These are phyloP conservation scores for Acrocephalus arundinaceus DNA, from an alignment of 2,113 vertebrate genomes.

Conservation along the genomic window DNA sequence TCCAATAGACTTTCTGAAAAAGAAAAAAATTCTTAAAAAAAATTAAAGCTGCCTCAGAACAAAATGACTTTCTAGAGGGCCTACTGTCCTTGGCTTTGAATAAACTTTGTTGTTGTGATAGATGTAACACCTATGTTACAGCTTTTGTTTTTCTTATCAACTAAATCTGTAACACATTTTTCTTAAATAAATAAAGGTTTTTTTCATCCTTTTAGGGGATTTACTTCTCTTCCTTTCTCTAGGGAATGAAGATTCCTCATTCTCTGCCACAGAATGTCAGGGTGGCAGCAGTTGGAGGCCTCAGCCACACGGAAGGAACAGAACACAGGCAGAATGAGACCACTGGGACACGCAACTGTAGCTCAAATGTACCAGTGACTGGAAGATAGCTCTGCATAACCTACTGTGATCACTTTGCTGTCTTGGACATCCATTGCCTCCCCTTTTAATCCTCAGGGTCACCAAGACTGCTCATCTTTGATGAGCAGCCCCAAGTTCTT, in stretches of 20 bases:
- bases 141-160: background rate
- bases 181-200: background rate
- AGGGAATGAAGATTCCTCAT: background rate
- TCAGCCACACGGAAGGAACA: background rate
- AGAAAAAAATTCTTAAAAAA: background rate
- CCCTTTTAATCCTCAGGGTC: background rate
- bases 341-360: background rate
- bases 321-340: background rate
- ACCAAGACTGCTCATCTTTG: background rate
- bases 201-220: background rate
- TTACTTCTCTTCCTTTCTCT: background rate
- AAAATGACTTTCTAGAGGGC: background rate
- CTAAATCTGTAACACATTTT: background rate
- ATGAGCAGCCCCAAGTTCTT: background rate
- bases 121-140: background rate
- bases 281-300: background rate
- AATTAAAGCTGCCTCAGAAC: background rate
- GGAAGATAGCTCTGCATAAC: background rate
- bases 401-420: background rate
- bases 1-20: background rate
- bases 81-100: background rate
- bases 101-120: background rate
- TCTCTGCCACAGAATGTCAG: background rate
- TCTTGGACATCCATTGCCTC: background rate
- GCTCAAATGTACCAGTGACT: background rate